Base-by-base conservation (phyloP, 2,797 vertebrate species). In the Schizopygopsis pylzovi region DNA sequence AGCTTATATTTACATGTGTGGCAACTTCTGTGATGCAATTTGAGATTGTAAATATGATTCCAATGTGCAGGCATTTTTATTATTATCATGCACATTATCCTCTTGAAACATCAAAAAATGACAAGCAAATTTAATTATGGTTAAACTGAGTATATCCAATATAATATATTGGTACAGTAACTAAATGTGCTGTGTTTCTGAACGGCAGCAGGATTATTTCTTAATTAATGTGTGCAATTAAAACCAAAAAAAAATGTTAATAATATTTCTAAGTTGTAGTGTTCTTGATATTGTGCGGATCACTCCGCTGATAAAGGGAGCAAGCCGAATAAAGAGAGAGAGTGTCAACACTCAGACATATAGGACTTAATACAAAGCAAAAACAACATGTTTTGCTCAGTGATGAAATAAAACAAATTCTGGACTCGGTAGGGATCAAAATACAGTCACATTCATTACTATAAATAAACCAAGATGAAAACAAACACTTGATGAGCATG, bases 111-210 rank as follows among this genome's bases (percentile, higher is more conserved):
- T 13, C 7, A 39, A 25, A 83, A 67, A 76, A 39, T 12, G 8
- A 41, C 22, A 52, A n/a, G 63, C n/a, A 5, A 70, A 39, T 81
- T 67, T 4, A 37, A 47, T 61, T 13, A 45, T 39, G 13, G 39
- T 33, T 59, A 82, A 72, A n/a, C 41, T 25, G 20, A 37, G 33
- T 41, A 25, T 54, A 43, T 82, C 0, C 2, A 77, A 76, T 41
- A 67, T 54, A 54, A 77, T 78, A 77, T 45, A 84, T n/a, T 54
- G 15, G 28, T 77, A 67, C 33, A 43, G 33, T 77, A 63, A 61
- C 16, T 54, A 52, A 75, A 52, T 39, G 11, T 68, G 61, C n/a
- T 67, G 59, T 84, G 72, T 18, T 65, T 28, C 61, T 84, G 9
- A 77, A 77, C 10, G 20, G 49, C 70, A 43, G 33, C 5, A 65